These are phyloP conservation scores for Globia sparganii DNA, from an alignment of 2,888 invertebrate species.

Conservation along the genomic window DNA sequence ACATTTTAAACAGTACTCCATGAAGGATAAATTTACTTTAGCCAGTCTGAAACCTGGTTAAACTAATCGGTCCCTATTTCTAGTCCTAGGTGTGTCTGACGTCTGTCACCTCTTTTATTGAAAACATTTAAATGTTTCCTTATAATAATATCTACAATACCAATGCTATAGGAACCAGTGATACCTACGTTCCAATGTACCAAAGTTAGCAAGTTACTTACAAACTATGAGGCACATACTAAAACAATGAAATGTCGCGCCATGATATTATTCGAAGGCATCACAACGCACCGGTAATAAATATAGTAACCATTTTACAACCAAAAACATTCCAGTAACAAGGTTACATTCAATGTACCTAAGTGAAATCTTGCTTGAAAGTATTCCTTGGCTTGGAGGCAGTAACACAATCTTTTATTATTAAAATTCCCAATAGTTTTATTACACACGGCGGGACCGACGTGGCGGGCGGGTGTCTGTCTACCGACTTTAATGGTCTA, in stretches of 20 bases:
- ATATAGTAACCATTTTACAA: conserved; percentile 36
- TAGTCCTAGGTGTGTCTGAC: too few relatives aligned
- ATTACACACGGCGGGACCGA: conserved; percentile 63
- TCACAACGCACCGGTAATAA: conserved; percentile 10
- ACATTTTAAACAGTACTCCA: too few relatives aligned
- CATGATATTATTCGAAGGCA: conserved; percentile 4
- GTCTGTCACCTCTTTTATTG: too few relatives aligned
- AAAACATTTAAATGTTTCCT: too few relatives aligned
- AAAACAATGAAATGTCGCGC: conserved; percentile 8
- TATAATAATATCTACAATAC: too few relatives aligned
- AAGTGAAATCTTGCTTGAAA: conserved; percentile 61
- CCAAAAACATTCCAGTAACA: conserved; percentile 50
- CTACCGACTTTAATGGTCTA: conserved; percentile 69
- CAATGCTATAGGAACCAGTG: not conserved
- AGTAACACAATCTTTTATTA: conserved; percentile 65
- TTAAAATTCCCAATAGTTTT: conserved; percentile 73
- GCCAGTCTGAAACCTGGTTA: too few relatives aligned
- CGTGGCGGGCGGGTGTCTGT: conserved; percentile 68
- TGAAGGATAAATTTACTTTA: too few relatives aligned
- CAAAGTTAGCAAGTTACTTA: not conserved
- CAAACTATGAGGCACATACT: not conserved
- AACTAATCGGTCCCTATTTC: too few relatives aligned
- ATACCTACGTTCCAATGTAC: not conserved
- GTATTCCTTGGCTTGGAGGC: conserved; percentile 49
- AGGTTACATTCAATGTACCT: conserved; percentile 43